Conservation (phyloP, 2,888 invertebrate genomes). For the Coremacera marginata region DNA sequence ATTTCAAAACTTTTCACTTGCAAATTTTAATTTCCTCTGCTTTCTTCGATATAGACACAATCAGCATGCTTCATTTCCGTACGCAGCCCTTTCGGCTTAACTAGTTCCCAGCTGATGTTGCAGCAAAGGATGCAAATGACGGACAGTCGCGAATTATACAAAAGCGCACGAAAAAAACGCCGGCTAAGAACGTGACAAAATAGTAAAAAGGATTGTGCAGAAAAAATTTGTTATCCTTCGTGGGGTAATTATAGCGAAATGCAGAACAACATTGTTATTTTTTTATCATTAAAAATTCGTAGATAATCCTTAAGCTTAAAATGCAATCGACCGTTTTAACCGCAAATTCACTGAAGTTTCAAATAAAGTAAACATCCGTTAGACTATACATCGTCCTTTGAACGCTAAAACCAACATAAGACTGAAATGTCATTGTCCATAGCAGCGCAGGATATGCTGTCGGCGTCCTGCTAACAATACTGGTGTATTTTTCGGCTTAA, state of each 20-base stretch:
- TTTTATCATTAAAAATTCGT: too few species aligned
- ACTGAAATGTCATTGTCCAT: constrained; percentile 64
- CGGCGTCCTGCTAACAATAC: constrained; percentile 27
- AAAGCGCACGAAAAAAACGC: too few species aligned
- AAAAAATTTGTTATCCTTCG: too few species aligned
- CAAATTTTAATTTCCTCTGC: constrained; percentile 64
- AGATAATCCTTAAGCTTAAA: too few species aligned
- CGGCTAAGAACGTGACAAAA: too few species aligned
- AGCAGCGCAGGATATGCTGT: constrained; percentile 57
- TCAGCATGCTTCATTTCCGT: constrained; percentile 62
- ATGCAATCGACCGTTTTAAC: too few species aligned
- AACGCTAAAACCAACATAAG: constrained; percentile 63
- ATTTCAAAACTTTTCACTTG: constrained; percentile 51
- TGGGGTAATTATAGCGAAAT: too few species aligned
- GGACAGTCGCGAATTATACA: neutral
- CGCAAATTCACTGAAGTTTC: too few species aligned
- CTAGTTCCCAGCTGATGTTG: neutral
- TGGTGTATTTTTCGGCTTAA: too few species aligned
- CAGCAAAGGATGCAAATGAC: neutral
- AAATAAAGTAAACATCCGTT: neutral
- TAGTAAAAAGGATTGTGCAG: too few species aligned
- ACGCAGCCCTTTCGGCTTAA: neutral
- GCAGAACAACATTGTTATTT: too few species aligned
- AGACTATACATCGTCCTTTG: constrained; percentile 55
- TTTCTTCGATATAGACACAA: constrained; percentile 54